These are phyloP conservation scores for Euplexia lucipara DNA, from an alignment of 2,888 invertebrate species.

Conservation along the genomic window DNA sequence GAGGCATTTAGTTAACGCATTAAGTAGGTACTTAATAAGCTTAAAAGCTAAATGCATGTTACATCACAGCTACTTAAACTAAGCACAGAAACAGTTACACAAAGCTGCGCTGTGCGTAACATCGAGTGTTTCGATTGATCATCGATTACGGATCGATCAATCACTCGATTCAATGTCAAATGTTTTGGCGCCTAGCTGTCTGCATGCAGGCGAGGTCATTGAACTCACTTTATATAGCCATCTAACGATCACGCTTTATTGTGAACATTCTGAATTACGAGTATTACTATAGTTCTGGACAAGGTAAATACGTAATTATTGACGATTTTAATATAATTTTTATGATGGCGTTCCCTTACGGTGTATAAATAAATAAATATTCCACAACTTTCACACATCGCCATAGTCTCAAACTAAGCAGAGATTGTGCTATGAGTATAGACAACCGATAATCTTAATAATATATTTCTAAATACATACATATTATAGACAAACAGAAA, in stretches of 20 bases:
- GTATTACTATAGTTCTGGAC: conserved; percentile 43
- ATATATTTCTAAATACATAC: too few relatives aligned
- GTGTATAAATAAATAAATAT: too few relatives aligned
- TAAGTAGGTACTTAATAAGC: conserved; percentile 27
- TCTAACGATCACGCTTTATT: conserved; percentile 48
- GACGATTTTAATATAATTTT: conserved; percentile 25
- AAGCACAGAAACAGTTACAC: conserved; percentile 57
- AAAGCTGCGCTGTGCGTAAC: conserved; percentile 54
- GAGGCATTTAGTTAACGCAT: conserved; percentile 1
- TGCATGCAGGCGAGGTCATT: conserved; percentile 78
- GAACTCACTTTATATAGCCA: conserved; percentile 66
- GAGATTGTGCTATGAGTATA: too few relatives aligned
- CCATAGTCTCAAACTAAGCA: too few relatives aligned
- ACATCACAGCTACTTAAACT: conserved; percentile 49
- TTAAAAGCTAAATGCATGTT: conserved; percentile 33
- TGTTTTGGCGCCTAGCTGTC: conserved; percentile 84
- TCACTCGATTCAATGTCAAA: conserved; percentile 77
- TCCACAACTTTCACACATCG: too few relatives aligned
- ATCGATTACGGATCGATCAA: conserved; percentile 80
- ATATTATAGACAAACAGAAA: too few relatives aligned
- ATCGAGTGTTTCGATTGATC: conserved; percentile 63
- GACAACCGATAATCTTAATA: too few relatives aligned
- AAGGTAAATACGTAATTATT: conserved; percentile 12
- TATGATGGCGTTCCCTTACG: conserved; percentile 1
- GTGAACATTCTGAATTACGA: conserved; percentile 40